Evolutionary conservation across 2,797 vertebrate genomes (phyloP).

Genomic region (Muraenolepis orangiensis): DNA sequence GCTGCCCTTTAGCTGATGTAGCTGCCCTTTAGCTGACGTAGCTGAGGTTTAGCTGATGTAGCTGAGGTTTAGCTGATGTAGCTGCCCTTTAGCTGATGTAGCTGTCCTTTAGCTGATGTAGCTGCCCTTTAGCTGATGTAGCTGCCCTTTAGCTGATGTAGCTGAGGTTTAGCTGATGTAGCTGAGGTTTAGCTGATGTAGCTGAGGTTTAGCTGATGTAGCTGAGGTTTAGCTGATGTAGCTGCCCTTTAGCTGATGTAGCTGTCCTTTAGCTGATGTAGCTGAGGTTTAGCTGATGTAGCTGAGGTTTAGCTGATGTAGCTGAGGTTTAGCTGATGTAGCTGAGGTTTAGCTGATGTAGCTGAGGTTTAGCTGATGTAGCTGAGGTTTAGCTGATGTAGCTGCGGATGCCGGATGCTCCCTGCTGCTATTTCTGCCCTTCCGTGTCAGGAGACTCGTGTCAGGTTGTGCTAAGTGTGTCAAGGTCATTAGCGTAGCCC

Average conservation of each 20-base stretch:
- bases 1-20: too few relatives aligned
- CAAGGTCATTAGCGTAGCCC: neutral
- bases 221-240: neutral
- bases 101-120: too few relatives aligned
- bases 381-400: neutral
- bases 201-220: too few relatives aligned
- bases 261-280: neutral
- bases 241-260: neutral
- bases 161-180: too few relatives aligned
- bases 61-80: too few relatives aligned
- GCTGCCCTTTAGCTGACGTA: too few relatives aligned
- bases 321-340: neutral
- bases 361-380: neutral
- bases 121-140: too few relatives aligned
- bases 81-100: too few relatives aligned
- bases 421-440: neutral
- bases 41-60: too few relatives aligned
- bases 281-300: neutral
- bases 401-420: neutral
- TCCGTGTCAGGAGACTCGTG: neutral
- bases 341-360: neutral
- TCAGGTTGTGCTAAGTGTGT: constrained; percentile 9
- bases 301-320: neutral
- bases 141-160: too few relatives aligned
- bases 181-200: too few relatives aligned